phyloP scores from a whole-genome alignment of 2,113 vertebrate species.

The Motacilla alba region DNA sequence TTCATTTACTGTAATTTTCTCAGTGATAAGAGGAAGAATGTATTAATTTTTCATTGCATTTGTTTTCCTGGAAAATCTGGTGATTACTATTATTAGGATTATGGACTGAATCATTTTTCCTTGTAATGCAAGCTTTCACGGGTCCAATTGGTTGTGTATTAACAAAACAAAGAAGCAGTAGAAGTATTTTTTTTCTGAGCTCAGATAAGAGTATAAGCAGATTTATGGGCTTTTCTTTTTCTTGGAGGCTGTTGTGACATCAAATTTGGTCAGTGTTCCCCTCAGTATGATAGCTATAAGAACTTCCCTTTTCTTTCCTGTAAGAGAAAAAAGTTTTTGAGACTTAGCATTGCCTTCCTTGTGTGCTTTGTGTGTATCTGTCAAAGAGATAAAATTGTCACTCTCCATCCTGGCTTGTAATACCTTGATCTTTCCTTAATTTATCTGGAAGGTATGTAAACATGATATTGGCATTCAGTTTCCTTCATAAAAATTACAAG shows the following conservation, averaged over 20 bases:
- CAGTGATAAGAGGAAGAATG: background rate
- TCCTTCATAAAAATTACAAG: background rate
- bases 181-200: background rate
- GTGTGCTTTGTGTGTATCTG: background rate
- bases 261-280: background rate
- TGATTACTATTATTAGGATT: background rate
- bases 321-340: background rate
- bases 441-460: background rate
- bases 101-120: background rate
- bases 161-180: background rate
- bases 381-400: background rate
- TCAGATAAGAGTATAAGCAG: background rate
- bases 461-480: background rate
- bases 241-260: background rate
- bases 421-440: background rate
- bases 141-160: background rate
- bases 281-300: background rate
- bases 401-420: accelerated
- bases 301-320: background rate
- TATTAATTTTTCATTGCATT: background rate
- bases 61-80: background rate
- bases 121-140: background rate
- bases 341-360: background rate
- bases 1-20: background rate
- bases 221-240: background rate